Conservation (phyloP, 2,797 vertebrate species). For the Nannoperca australis region DNA sequence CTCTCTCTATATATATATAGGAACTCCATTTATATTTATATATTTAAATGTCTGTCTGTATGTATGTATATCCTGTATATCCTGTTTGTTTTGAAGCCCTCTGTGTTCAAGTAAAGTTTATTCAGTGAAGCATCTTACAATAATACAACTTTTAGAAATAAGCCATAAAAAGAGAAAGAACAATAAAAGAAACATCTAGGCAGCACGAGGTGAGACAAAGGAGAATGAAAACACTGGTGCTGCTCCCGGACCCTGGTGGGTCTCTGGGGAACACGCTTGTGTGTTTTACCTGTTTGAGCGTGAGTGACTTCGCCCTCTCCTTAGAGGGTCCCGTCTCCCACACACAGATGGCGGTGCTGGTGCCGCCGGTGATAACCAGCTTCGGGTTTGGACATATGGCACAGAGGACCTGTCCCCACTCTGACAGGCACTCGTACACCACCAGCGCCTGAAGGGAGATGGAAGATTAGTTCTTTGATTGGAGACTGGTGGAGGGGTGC, state of each 20-base stretch:
- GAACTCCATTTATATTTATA: too few species aligned
- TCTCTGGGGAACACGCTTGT: background rate
- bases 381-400: constrained; percentile 96
- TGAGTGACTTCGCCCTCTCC: constrained; percentile 93
- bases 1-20: too few species aligned
- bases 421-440: constrained; percentile 96
- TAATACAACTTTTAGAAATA: too few species aligned
- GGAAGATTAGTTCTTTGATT: background rate
- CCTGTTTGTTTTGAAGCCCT: background rate
- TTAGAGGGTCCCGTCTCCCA: constrained; percentile 97
- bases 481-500: background rate
- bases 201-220: too few species aligned
- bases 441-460: constrained; percentile 87
- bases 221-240: too few species aligned
- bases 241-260: background rate
- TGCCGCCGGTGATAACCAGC: constrained; percentile 93
- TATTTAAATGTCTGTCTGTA: too few species aligned
- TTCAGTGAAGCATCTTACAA: too few species aligned
- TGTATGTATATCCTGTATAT: too few species aligned
- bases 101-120: too few species aligned
- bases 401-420: constrained; percentile 97
- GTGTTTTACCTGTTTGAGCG: constrained; percentile 93
- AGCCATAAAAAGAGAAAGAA: too few species aligned
- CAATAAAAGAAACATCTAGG: too few species aligned
- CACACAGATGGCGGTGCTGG: constrained; percentile 95